These are phyloP conservation scores for Rhagonycha fulva DNA, from an alignment of 2,888 invertebrate species.

Conservation along the genomic window DNA sequence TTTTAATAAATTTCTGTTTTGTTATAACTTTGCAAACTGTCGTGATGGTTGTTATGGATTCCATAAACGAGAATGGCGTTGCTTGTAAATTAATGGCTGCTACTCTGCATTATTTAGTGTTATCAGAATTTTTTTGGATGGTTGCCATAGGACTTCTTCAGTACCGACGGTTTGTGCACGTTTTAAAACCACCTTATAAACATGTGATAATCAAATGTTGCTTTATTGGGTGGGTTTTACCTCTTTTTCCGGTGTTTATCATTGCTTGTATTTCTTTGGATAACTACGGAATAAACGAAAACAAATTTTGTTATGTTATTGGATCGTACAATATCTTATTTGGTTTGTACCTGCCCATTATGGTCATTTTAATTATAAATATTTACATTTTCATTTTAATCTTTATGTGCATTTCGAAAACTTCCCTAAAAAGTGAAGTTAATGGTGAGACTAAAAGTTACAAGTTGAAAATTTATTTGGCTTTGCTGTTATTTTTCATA, in stretches of 20 bases:
- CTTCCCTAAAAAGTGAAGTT: conserved; percentile 55
- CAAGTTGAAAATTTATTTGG: conserved; percentile 59
- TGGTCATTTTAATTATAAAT: conserved; percentile 58
- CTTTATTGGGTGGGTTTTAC: conserved; percentile 64
- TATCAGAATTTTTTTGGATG: conserved; percentile 72
- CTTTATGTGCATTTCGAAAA: conserved; percentile 55
- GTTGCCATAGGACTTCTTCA: conserved; percentile 66
- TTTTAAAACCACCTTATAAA: conserved; percentile 61
- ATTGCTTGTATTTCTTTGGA: conserved; percentile 4
- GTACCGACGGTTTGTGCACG: conserved; percentile 64
- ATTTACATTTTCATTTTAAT: conserved; percentile 60
- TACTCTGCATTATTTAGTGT: conserved; percentile 63
- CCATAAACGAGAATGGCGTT: conserved; percentile 44
- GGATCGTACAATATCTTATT: conserved; percentile 57
- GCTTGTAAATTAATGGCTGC: conserved; percentile 62
- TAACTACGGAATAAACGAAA: conserved; percentile 41
- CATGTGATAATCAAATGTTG: conserved; percentile 63
- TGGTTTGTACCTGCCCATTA: conserved; percentile 59
- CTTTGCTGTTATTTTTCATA: conserved; percentile 61
- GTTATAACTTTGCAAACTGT: conserved; percentile 56
- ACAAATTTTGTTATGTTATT: conserved; percentile 55
- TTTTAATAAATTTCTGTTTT: conserved; percentile 59
- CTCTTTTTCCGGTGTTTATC: conserved; percentile 57
- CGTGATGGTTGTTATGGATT: conserved; percentile 49
- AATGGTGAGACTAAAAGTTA: conserved; percentile 55